Percentiles rank a stretch among this genome's conserved stretches.
These are phyloP conservation scores for Tachycineta bicolor DNA, from an alignment of 2,113 vertebrate genomes.

Conservation along the genomic window DNA sequence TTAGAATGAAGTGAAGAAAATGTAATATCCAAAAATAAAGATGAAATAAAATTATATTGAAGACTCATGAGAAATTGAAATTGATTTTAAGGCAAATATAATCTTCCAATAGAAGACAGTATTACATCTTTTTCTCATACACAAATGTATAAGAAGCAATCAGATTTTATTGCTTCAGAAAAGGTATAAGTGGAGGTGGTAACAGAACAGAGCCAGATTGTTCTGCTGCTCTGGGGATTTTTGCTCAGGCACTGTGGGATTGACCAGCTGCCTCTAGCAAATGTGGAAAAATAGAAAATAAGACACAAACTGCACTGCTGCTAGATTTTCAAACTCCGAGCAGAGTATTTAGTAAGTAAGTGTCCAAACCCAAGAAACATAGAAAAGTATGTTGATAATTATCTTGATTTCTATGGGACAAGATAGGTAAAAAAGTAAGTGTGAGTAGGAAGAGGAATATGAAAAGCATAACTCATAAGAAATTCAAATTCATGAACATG, in stretches of 20 bases:
- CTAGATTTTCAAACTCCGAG: not conserved
- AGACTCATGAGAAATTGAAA: conserved; percentile 48
- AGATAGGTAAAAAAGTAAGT: not conserved
- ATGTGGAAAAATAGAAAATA: not conserved
- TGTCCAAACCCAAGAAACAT: not conserved
- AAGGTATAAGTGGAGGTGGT: conserved; percentile 11
- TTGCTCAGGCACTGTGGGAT: not conserved
- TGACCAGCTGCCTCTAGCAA: conserved; percentile 18
- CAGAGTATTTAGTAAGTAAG: not conserved
- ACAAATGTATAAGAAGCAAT: conserved; percentile 41
- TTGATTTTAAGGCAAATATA: conserved; percentile 51
- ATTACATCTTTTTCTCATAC: conserved; percentile 22
- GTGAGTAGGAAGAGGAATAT: not conserved
- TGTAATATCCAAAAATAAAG: conserved; percentile 43
- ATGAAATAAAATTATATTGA: conserved; percentile 49
- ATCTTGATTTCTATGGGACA: not conserved
- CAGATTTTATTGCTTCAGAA: conserved; percentile 41
- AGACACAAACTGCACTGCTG: not conserved
- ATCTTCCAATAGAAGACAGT: conserved; percentile 24
- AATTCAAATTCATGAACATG: not conserved
- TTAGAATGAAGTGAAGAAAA: conserved; percentile 49
- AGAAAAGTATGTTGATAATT: not conserved
- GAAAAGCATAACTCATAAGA: not conserved
- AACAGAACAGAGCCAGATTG: not conserved
- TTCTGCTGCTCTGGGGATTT: conserved; percentile 30